Conservation (phyloP, 37 sponge, comb jelly and placozoan genomes). For the Halisarca cf. caerulea region DNA sequence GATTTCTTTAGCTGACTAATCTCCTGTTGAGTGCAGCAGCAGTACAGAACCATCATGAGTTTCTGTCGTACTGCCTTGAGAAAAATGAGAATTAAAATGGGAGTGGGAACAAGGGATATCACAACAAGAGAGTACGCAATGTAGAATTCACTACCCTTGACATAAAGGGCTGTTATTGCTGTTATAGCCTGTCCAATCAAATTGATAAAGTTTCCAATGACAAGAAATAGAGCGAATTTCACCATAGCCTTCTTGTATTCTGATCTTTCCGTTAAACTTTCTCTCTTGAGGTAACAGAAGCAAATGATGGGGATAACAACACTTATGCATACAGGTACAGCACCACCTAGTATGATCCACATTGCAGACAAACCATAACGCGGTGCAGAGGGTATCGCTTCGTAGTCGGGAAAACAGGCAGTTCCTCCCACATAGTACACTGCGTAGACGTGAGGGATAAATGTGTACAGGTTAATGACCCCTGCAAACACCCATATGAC, state of each 20-base stretch:
- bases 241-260: not conserved
- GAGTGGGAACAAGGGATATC: too few species aligned
- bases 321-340: not conserved
- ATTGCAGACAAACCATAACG: not conserved
- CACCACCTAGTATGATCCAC: not conserved
- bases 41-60: too few species aligned
- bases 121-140: too few species aligned
- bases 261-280: not conserved
- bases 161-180: too few species aligned
- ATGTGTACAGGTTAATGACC: too few species aligned
- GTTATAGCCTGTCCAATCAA: not conserved
- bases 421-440: not conserved
- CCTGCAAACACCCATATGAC: too few species aligned
- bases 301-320: not conserved
- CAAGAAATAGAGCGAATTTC: not conserved
- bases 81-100: too few species aligned
- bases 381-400: not conserved
- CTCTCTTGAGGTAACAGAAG: not conserved
- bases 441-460: not conserved
- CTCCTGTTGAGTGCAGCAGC: too few species aligned
- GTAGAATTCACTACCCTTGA: too few species aligned
- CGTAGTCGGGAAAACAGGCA: not conserved
- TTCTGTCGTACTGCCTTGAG: too few species aligned
- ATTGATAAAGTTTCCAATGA: constrained; percentile 4
- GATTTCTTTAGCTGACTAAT: too few species aligned